Percentiles rank a stretch among this genome's conserved stretches.
These are phyloP conservation scores for Panorpa germanica DNA, from an alignment of 2,888 invertebrate genomes.

Conservation along the genomic window DNA sequence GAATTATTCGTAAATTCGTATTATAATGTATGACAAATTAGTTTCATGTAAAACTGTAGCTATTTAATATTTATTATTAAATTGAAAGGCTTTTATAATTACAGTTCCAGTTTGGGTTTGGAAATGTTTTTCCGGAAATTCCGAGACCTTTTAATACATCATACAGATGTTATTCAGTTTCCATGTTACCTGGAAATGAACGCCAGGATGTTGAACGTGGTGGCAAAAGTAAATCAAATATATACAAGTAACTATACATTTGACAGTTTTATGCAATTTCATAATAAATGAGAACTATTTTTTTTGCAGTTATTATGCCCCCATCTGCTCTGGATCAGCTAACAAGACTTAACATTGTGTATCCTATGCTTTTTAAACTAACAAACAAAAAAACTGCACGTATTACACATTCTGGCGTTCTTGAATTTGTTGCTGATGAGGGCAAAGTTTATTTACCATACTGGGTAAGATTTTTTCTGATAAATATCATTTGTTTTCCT, in stretches of 20 bases:
- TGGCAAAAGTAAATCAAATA: constrained; percentile 62
- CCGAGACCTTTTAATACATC: constrained; percentile 64
- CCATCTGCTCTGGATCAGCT: constrained; percentile 88
- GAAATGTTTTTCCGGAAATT: constrained; percentile 71
- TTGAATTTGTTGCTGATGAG: constrained; percentile 98
- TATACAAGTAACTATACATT: not conserved
- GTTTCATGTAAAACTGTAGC: no score
- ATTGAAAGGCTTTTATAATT: no score
- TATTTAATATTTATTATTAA: no score
- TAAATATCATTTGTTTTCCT: constrained; percentile 6
- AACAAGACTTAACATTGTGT: constrained; percentile 84
- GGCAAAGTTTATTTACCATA: constrained; percentile 95
- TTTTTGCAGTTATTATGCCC: constrained; percentile 83
- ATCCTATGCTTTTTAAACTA: constrained; percentile 96
- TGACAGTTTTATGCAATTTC: constrained; percentile 5
- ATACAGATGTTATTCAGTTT: constrained; percentile 84
- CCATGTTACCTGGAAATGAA: constrained; percentile 88
- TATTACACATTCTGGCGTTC: constrained; percentile 84
- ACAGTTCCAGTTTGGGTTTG: constrained; percentile 69
- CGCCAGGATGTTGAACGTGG: constrained; percentile 88
- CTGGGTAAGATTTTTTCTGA: constrained; percentile 47
- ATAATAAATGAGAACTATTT: constrained; percentile 10
- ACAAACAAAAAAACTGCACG: constrained; percentile 71
- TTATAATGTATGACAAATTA: no score
- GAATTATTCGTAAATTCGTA: no score